These are phyloP conservation scores for Danaus plexippus DNA, from an alignment of 1,140 invertebrate genomes.

Conservation along the genomic window DNA sequence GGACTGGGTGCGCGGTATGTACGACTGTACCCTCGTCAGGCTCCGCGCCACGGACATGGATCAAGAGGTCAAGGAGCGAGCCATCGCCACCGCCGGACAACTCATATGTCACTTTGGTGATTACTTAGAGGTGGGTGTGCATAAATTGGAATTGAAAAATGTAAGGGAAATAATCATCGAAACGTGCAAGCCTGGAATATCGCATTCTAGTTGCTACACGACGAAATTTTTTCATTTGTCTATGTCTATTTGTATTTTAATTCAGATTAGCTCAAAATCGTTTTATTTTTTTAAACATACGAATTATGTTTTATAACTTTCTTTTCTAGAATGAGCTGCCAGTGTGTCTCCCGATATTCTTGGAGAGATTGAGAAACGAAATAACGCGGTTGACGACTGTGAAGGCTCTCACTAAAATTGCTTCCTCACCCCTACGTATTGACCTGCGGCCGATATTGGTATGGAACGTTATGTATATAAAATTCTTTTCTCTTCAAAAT, in stretches of 20 bases:
- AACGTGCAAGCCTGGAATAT: too few species aligned
- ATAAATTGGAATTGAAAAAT: background rate
- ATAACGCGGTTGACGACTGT: slow-evolving; percentile 97
- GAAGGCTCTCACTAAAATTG: slow-evolving; percentile 95
- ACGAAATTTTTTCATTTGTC: too few species aligned
- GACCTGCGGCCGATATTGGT: slow-evolving; percentile 89
- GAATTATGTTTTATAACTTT: too few species aligned
- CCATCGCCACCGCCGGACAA: slow-evolving; percentile 97
- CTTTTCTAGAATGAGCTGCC: slow-evolving; percentile 79
- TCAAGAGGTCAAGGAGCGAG: slow-evolving; percentile 98
- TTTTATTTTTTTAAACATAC: too few species aligned
- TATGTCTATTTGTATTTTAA: too few species aligned
- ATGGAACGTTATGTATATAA: slow-evolving; percentile 28
- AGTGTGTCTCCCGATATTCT: slow-evolving; percentile 92
- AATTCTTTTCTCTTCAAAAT: slow-evolving; percentile 13
- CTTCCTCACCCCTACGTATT: slow-evolving; percentile 89
- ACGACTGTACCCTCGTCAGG: slow-evolving; percentile 86
- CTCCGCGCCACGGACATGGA: slow-evolving; percentile 97
- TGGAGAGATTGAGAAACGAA: slow-evolving; percentile 96
- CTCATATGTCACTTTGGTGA: slow-evolving; percentile 94
- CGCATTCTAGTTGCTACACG: too few species aligned
- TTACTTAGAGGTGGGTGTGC: slow-evolving; percentile 71
- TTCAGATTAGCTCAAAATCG: too few species aligned
- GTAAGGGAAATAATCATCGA: too few species aligned
- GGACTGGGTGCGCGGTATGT: slow-evolving; percentile 85